A percentile compares a stretch with the other conserved stretches of the same genome.
Conservation (phyloP, 1,140 invertebrate genomes). For the Campoletis sonorensis region DNA sequence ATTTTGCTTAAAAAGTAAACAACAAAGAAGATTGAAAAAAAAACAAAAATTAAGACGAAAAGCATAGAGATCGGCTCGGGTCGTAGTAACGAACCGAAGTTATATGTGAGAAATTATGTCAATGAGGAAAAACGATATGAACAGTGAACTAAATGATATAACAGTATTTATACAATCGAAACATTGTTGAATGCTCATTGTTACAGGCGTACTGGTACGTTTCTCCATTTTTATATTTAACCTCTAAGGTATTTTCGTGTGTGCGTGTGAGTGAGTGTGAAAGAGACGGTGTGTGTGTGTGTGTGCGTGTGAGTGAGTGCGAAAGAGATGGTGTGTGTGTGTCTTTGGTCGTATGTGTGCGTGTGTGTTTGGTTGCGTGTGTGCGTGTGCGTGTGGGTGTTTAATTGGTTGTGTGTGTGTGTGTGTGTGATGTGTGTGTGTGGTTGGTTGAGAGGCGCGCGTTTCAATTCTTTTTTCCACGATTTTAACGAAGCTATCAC, state of each 20-base stretch:
- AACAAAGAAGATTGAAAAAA: no score
- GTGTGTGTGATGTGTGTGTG: no score
- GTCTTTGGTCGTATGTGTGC: background rate
- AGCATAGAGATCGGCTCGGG: no score
- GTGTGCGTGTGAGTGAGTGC: no score
- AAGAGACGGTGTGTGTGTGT: background rate
- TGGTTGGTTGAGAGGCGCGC: no score
- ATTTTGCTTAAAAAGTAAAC: background rate
- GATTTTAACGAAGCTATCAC: constrained; percentile 21
- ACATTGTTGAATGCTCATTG: constrained; percentile 66
- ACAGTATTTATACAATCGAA: constrained; percentile 53
- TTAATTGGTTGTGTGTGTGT: no score
- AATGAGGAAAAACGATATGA: constrained; percentile 36
- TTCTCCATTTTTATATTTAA: constrained; percentile 57
- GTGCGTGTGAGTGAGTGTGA: no score
- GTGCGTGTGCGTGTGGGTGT: no score
- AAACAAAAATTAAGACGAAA: background rate
- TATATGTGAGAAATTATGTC: no score
- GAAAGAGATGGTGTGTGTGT: no score
- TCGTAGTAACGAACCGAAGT: no score
- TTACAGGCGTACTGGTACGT: constrained; percentile 74
- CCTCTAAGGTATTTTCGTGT: constrained; percentile 23
- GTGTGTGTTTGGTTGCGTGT: no score
- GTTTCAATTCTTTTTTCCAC: constrained; percentile 18
- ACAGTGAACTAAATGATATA: constrained; percentile 36